These are phyloP conservation scores for Lasioglossum leucozonium DNA, from an alignment of 2,888 invertebrate genomes.

Conservation along the genomic window DNA sequence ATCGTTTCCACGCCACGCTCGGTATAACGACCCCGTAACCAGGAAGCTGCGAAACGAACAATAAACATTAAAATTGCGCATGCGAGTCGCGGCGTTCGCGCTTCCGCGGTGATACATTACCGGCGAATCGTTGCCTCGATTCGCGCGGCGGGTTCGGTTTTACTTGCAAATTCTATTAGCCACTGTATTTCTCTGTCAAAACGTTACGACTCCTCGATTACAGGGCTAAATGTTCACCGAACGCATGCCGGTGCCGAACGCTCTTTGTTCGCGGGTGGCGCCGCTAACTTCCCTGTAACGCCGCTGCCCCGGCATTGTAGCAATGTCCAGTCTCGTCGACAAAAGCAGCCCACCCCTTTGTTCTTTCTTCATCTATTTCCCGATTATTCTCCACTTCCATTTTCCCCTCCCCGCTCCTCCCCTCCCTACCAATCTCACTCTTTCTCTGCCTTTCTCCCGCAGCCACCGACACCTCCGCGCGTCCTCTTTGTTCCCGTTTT, in stretches of 20 bases:
- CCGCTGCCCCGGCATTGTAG: conserved; percentile 53
- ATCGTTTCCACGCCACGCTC: background rate
- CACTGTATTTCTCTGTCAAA: conserved; percentile 58
- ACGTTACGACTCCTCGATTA: conserved; percentile 60
- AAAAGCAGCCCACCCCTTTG: conserved; percentile 57
- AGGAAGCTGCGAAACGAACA: conserved; percentile 43
- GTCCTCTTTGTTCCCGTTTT: conserved; percentile 54
- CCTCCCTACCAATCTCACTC: background rate
- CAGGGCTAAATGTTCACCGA: conserved; percentile 61
- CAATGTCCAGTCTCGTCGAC: conserved; percentile 56
- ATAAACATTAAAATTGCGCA: conserved; percentile 48
- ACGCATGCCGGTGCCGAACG: conserved; percentile 37
- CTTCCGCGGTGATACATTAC: conserved; percentile 32
- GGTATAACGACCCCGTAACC: conserved; percentile 1
- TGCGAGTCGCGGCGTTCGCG: conserved; percentile 31
- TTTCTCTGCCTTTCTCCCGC: background rate
- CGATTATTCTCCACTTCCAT: conserved; percentile 42
- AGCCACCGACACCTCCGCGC: background rate
- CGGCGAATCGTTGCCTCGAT: conserved; percentile 38
- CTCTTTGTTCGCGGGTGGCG: conserved; percentile 52
- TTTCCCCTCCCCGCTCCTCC: background rate
- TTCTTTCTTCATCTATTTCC: conserved; percentile 61
- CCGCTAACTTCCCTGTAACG: conserved; percentile 41
- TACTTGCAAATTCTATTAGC: conserved; percentile 54
- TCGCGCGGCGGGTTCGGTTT: conserved; percentile 27